phyloP scores from a whole-genome alignment of 1,140 invertebrate genomes.

The Calephelis virginiensis region DNA sequence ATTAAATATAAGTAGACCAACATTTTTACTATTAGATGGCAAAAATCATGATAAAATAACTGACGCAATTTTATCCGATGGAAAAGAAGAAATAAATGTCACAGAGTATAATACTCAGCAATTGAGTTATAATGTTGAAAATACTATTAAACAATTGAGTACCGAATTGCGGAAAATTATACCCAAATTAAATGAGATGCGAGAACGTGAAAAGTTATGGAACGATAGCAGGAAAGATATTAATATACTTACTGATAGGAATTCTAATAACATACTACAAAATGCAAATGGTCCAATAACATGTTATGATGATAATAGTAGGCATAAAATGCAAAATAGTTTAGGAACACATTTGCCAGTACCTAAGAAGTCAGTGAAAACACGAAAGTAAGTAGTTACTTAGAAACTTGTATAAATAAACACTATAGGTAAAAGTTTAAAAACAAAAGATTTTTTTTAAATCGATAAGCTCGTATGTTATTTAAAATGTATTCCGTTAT shows the following conservation, averaged over 20 bases:
- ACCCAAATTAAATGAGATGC: constrained; percentile 72
- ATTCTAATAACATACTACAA: constrained; percentile 60
- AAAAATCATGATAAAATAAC: constrained; percentile 65
- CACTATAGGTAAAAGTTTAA: too few species aligned
- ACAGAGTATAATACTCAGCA: constrained; percentile 64
- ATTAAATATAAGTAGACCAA: constrained; percentile 67
- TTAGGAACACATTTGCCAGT: constrained; percentile 3
- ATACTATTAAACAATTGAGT: constrained; percentile 69
- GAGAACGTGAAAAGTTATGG: constrained; percentile 64
- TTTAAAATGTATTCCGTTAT: neutral
- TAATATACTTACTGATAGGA: constrained; percentile 49
- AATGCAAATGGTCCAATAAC: constrained; percentile 28
- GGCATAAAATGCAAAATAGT: constrained; percentile 17
- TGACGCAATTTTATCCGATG: constrained; percentile 78
- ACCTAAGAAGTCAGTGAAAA: constrained; percentile 32
- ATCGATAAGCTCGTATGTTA: too few species aligned
- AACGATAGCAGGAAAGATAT: constrained; percentile 44
- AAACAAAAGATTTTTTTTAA: too few species aligned
- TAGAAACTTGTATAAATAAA: neutral
- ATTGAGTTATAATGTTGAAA: constrained; percentile 65
- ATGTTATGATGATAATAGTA: constrained; percentile 11
- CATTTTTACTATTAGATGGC: constrained; percentile 67
- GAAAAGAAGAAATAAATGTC: constrained; percentile 70
- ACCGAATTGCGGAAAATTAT: constrained; percentile 71
- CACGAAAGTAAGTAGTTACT: constrained; percentile 38